Evolutionary conservation across 2,113 vertebrate genomes (phyloP), one percentile per base, ranked within the genome.

Genomic region (Dendrocopos noguchii): DNA sequence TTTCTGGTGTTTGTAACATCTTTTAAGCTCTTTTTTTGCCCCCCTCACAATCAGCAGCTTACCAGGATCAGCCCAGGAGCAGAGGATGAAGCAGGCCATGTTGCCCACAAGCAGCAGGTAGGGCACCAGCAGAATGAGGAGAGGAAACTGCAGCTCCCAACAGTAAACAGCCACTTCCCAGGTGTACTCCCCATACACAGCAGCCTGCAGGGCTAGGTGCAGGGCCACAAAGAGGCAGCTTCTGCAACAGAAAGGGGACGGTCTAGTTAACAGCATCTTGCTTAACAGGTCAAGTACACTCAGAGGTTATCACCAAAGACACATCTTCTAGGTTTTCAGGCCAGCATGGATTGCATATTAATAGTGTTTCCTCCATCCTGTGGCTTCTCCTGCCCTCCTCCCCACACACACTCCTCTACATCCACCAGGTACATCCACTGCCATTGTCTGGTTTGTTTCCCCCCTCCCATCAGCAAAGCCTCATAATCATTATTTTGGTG

Each of bases 81-180:
- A 99, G 65, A 98, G 97, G 80, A 98, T 87, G 96, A 99, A 99
- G 88, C 98, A 98, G 60, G 88, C 72, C 44, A 98, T 60, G 81
- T 99, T 99, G 31, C 98, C 21, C 13, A 88, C 85, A 91, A 99
- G 94, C 81, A 99, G 97, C 57, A 98, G 33, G 61, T 99, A 99
- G 80, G 99, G 99, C 91, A 99, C 97, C 6, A 98, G 97, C 50
- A 99, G 97, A 27, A 95, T 96, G 12, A 70, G 70, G 42, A 96
- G 67, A 59, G 94, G 95, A 55, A 98, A 98, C 65, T 98, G 98
- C 98, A 99, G 98, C 84, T 99, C 98, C 78, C 93, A 97, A 95
- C 99, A 99, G 96, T 98, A 99, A 72, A 96, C 97, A 63, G 99
- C 97, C 81, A 99, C 97, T 63, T 99, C 99, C 88, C 98, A 99